These are phyloP conservation scores for Heterodera filipjevi DNA, from an alignment of 2,888 invertebrate species.

Conservation along the genomic window DNA sequence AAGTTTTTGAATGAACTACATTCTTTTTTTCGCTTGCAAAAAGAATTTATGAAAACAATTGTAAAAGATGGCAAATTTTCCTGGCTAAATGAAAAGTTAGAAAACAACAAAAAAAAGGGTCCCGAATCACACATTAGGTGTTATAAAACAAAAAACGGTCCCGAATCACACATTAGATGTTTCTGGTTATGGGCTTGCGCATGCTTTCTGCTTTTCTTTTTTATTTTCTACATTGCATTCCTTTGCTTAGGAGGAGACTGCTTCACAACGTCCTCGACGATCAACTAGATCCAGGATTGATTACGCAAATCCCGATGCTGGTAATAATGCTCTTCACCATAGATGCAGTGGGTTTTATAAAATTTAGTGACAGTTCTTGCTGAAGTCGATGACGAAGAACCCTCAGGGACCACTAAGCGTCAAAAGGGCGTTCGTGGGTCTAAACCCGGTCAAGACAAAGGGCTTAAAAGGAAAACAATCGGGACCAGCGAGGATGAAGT, in stretches of 20 bases:
- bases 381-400: conserved; percentile 62
- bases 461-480: conserved; percentile 31
- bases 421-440: conserved; percentile 34
- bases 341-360: conserved; percentile 41
- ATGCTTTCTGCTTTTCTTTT: too few relatives aligned
- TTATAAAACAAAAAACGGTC: too few relatives aligned
- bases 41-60: too few relatives aligned
- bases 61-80: too few relatives aligned
- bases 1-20: too few relatives aligned
- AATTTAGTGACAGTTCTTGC: conserved; percentile 37
- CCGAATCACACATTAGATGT: too few relatives aligned
- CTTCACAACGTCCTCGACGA: conserved; percentile 52
- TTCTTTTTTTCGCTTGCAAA: too few relatives aligned
- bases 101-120: too few relatives aligned
- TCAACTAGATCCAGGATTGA: conserved; percentile 57
- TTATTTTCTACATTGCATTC: not conserved
- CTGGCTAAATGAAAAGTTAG: too few relatives aligned
- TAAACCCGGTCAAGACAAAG: conserved; percentile 9
- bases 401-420: conserved; percentile 49
- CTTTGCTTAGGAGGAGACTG: conserved; percentile 17
- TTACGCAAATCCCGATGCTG: conserved; percentile 62
- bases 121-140: too few relatives aligned
- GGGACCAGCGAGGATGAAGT: conserved; percentile 39
- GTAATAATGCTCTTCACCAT: conserved; percentile 38
- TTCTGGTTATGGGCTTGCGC: too few relatives aligned